Percentiles rank a stretch among this genome's conserved stretches.
Conservation (phyloP, 37 sponge, comb jelly and placozoan species). For the Cliona cf. orientalis region DNA sequence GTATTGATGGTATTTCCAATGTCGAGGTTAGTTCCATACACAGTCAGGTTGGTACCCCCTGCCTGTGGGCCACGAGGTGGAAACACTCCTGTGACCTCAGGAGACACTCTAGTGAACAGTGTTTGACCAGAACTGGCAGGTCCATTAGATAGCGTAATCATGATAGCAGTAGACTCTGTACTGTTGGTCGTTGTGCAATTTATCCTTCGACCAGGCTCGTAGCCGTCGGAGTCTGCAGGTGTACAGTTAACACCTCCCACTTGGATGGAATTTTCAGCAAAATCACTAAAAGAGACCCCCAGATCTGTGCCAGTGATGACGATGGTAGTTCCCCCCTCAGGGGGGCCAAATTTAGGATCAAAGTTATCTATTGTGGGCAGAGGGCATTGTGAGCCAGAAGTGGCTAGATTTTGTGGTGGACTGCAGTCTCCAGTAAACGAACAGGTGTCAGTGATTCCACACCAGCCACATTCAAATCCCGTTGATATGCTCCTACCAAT, state of each 20-base stretch:
- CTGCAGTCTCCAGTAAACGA: conserved; percentile 16
- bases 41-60: too few relatives aligned
- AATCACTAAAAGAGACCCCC: conserved; percentile 47
- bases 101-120: too few relatives aligned
- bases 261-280: background rate
- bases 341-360: conserved; percentile 60
- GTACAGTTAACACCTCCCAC: conserved; percentile 8
- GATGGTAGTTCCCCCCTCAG: conserved; percentile 69
- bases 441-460: conserved; percentile 16
- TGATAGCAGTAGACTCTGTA: too few relatives aligned
- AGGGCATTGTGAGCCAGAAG: conserved; percentile 20
- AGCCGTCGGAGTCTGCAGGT: too few relatives aligned
- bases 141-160: too few relatives aligned
- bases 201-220: too few relatives aligned
- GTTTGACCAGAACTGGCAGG: too few relatives aligned
- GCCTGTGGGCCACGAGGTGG: too few relatives aligned
- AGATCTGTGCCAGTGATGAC: conserved; percentile 75
- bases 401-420: background rate
- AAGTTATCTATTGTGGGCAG: conserved; percentile 44
- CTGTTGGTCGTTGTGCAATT: too few relatives aligned
- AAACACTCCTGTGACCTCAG: too few relatives aligned
- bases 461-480: conserved; percentile 68
- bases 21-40: too few relatives aligned
- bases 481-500: conserved; percentile 8
- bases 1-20: too few relatives aligned